phyloP scores from a whole-genome alignment of 2,113 vertebrate species.

The Marmota flaviventris region DNA sequence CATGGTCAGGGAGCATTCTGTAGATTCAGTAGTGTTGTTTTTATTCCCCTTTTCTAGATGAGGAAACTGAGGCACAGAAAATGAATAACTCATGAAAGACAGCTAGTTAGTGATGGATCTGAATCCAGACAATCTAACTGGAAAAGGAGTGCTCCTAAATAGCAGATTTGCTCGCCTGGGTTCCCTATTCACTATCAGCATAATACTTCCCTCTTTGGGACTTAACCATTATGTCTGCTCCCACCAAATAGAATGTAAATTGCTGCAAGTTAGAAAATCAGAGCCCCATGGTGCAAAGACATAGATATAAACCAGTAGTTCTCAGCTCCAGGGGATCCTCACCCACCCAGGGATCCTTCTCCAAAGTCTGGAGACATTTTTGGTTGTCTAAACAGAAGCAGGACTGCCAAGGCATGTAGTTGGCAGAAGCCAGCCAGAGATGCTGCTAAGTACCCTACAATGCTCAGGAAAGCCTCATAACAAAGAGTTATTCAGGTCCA shows the following conservation, averaged over 20 bases:
- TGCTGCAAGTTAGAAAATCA: background rate
- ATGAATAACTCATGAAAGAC: background rate
- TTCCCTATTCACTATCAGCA: background rate
- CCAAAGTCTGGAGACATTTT: background rate
- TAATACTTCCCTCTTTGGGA: background rate
- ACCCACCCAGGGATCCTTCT: background rate
- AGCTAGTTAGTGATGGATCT: background rate
- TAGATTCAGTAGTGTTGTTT: background rate
- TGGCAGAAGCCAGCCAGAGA: background rate
- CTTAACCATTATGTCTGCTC: background rate
- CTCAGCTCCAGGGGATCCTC: background rate
- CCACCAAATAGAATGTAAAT: background rate
- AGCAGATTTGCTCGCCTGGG: background rate
- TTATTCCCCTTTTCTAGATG: background rate
- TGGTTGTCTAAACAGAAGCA: background rate
- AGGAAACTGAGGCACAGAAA: background rate
- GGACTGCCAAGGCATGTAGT: rapidly evolving
- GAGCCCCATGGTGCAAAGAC: no score
- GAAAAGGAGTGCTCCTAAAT: background rate
- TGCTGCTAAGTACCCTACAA: background rate
- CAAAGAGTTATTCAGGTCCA: no score
- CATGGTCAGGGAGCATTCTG: no score
- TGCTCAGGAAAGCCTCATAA: background rate
- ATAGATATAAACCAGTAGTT: background rate
- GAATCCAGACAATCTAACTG: background rate